These are phyloP conservation scores for Hydractinia symbiolongicarpus DNA, from an alignment of 30 jellyfish, hydroid and myxozoan genomes.

Conservation along the genomic window DNA sequence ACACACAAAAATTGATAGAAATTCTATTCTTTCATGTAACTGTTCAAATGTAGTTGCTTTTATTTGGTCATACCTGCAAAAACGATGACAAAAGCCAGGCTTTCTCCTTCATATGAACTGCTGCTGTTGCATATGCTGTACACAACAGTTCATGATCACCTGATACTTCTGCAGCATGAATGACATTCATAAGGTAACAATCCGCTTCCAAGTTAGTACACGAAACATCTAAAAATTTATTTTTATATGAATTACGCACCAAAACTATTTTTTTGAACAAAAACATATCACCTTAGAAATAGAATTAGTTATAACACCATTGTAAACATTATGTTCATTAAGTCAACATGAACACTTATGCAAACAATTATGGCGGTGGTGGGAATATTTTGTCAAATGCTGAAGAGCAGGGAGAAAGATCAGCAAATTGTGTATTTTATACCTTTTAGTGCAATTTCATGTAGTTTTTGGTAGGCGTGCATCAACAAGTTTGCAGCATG, in stretches of 20 bases:
- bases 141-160: constrained; percentile 34
- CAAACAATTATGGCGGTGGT: no score
- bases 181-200: constrained; percentile 41
- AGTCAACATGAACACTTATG: no score
- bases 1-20: no score
- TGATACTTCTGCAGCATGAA: constrained; percentile 45
- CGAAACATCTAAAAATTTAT: constrained; percentile 11
- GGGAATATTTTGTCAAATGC: no score
- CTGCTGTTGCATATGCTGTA: constrained; percentile 36
- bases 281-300: no score
- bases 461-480: constrained; percentile 30
- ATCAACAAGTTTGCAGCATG: constrained; percentile 21
- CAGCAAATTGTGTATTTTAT: neutral
- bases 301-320: no score
- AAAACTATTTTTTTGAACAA: neutral
- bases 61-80: constrained; percentile 16
- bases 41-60: no score
- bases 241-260: neutral
- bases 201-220: constrained; percentile 30
- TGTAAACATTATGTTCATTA: no score
- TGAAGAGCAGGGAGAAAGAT: neutral
- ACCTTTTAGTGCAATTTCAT: constrained; percentile 39
- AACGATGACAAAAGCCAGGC: constrained; percentile 14
- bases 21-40: no score
- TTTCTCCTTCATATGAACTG: constrained; percentile 36